phyloP scores from a whole-genome alignment of 2,113 vertebrate species.

The Cyphomyrus plagiostoma region DNA sequence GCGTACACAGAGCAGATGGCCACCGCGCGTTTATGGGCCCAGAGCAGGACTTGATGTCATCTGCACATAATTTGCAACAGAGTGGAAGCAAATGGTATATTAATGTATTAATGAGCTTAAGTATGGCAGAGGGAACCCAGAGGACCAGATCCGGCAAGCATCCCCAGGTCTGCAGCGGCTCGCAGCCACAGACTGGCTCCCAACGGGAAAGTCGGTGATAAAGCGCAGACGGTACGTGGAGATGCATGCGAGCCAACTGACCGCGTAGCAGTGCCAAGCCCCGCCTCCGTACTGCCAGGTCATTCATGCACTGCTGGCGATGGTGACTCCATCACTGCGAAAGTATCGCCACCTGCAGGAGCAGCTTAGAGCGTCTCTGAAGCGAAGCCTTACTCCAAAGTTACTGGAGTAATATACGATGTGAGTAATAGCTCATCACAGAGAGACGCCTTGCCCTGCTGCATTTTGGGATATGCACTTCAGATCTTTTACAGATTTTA shows the following conservation, averaged over 20 bases:
- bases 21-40: background rate
- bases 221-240: background rate
- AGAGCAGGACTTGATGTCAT: background rate
- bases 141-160: background rate
- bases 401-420: background rate
- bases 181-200: background rate
- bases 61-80: background rate
- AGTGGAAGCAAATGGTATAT: conserved; percentile 8
- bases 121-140: background rate
- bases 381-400: background rate
- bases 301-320: background rate
- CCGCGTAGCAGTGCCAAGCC: background rate
- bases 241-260: background rate
- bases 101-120: conserved; percentile 9
- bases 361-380: background rate
- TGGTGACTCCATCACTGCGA: background rate
- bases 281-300: background rate
- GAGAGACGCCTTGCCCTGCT: background rate
- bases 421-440: background rate
- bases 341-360: background rate
- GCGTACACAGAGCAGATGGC: conserved; percentile 4
- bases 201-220: background rate
- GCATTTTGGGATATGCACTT: background rate
- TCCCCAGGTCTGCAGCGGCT: background rate
- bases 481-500: background rate